phyloP scores from a whole-genome alignment of 92 coral and sea anemone genomes.

The Parazoanthus swiftii region DNA sequence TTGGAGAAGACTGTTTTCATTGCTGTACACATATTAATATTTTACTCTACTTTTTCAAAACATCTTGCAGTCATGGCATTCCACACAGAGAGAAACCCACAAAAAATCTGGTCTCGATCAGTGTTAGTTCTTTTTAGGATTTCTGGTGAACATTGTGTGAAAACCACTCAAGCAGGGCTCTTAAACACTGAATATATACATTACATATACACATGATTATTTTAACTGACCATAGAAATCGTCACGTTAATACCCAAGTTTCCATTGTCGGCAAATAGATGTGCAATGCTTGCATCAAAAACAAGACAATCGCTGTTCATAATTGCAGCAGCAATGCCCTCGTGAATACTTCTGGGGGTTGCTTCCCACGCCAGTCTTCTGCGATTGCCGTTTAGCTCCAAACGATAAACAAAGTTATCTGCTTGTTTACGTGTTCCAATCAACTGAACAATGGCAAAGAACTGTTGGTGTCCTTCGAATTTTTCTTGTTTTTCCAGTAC shows the following conservation, averaged over 20 bases:
- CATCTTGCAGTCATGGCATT: too few species aligned
- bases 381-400: slow-evolving; percentile 95
- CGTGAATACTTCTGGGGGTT: slow-evolving; percentile 97
- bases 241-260: slow-evolving; percentile 98
- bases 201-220: background rate
- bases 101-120: too few species aligned
- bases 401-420: slow-evolving; percentile 95
- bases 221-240: slow-evolving; percentile 91
- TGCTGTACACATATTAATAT: too few species aligned
- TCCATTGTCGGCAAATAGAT: slow-evolving; percentile 97
- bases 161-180: too few species aligned
- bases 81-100: too few species aligned
- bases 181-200: too few species aligned
- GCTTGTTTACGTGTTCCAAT: slow-evolving; percentile 99
- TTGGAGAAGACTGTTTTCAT: too few species aligned
- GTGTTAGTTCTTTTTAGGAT: too few species aligned
- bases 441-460: slow-evolving; percentile 97
- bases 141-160: too few species aligned
- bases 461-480: slow-evolving; percentile 97
- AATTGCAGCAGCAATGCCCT: slow-evolving; percentile 99
- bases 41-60: too few species aligned
- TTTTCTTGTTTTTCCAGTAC: slow-evolving; percentile 98
- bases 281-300: slow-evolving; percentile 97
- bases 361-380: slow-evolving; percentile 98
- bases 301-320: slow-evolving; percentile 95